Evolutionary conservation across 2,888 invertebrate species (phyloP).

Genomic region (Tetrapedia diversipes): DNA sequence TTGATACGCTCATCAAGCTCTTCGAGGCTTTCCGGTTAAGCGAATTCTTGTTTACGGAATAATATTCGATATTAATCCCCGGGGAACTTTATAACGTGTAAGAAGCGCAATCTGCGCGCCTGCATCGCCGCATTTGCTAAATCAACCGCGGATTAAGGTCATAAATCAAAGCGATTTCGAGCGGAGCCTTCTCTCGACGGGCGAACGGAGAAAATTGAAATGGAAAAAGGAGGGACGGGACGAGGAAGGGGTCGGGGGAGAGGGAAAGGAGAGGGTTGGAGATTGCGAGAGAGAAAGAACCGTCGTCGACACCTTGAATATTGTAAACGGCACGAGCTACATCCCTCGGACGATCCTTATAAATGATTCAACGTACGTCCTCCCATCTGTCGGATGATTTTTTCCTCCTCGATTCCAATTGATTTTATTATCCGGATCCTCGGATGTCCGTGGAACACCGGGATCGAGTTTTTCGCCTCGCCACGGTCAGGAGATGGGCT

Average conservation of each 20-base stretch:
- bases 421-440: conserved; percentile 64
- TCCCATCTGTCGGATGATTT: conserved; percentile 35
- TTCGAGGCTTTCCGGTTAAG: conserved; percentile 23
- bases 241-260: background rate
- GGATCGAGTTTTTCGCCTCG: conserved; percentile 38
- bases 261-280: background rate
- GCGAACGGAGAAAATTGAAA: conserved; percentile 17
- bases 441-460: conserved; percentile 31
- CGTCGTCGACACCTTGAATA: conserved; percentile 39
- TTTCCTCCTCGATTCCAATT: conserved; percentile 39
- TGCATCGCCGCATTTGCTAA: conserved; percentile 23
- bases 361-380: conserved; percentile 52
- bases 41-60: conserved; percentile 16
- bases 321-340: conserved; percentile 38
- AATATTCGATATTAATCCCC: conserved; percentile 40
- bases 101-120: conserved; percentile 38
- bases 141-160: conserved; percentile 32
- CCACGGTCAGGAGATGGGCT: conserved; percentile 42
- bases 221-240: background rate
- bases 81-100: conserved; percentile 19
- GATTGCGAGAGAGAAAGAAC: background rate
- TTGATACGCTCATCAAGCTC: conserved; percentile 17
- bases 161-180: conserved; percentile 30
- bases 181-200: background rate
- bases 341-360: conserved; percentile 34